Base-by-base conservation (phyloP, 2,797 vertebrate species). In the Chelon auratus region DNA sequence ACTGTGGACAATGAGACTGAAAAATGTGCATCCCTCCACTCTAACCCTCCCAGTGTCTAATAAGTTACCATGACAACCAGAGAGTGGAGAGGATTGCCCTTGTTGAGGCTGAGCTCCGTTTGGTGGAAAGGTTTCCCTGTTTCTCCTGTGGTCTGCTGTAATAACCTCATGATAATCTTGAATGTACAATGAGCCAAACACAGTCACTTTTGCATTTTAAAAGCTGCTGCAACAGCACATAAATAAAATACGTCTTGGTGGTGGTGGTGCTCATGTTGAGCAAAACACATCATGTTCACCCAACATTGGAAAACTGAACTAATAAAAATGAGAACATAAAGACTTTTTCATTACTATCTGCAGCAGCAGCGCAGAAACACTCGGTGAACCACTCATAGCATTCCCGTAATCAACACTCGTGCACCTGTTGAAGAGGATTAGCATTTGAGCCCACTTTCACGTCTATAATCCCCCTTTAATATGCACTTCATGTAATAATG, bases 51-150 rank as follows among this genome's bases (percentile, higher is more conserved):
- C 75, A 77, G 70, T 75, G 77, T 84, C 84, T 87, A 85, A 89
- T 84, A 83, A 80, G 91, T 94, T 92, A 81, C 93, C 91, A 94
- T 94, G 91, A 89, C 92, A 91, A 94, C 94, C 72, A 55, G 60
- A 77, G 76, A 88, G 82, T 61, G 72, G 76, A 87, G 77, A 86
- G 81, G 83, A 84, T 82, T 89, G 62, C 85, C 87, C 88, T 87
- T 60, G 67, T 80, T 88, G 86, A 81, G 56, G 66, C 71, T 69
- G 20, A 77, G 78, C 81, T 85, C 60, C 60, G 37, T 72, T 68
- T 75, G 72, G 68, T 71, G 63, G 66, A 75, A 84, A 86, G 86
- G 78, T 73, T 87, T 85, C 80, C 86, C 83, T 43, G 71, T 78
- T 68, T 78, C 75, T 86, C 61, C 51, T 58, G 17, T 55, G 42